Conservation (phyloP, 1,140 invertebrate genomes). For the Lethrus apterus region DNA sequence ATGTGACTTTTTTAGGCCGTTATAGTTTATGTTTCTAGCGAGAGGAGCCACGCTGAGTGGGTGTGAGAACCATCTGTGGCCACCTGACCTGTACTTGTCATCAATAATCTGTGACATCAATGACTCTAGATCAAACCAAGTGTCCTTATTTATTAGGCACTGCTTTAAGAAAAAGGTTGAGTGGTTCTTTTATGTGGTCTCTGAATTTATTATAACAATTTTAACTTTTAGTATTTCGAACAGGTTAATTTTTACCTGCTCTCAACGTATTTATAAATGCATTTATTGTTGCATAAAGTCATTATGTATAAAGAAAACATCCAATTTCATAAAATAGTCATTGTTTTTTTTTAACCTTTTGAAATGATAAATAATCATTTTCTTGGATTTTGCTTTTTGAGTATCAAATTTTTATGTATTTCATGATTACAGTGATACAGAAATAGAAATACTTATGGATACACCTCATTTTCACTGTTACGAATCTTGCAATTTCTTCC, state of each 20-base stretch:
- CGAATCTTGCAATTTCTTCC: no score
- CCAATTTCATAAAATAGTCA: no score
- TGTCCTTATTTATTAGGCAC: slow-evolving; percentile 25
- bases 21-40: neutral
- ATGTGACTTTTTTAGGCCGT: slow-evolving; percentile 13
- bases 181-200: slow-evolving; percentile 1
- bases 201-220: slow-evolving; percentile 17
- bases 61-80: slow-evolving; percentile 24
- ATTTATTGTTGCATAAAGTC: no score
- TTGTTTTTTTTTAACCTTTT: no score
- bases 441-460: no score
- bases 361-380: slow-evolving; percentile 2
- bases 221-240: neutral
- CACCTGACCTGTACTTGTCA: slow-evolving; percentile 33
- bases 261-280: no score
- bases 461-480: no score
- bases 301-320: no score
- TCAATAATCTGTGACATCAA: slow-evolving; percentile 36
- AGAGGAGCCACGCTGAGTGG: slow-evolving; percentile 18
- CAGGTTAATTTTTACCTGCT: neutral
- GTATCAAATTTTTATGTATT: no score
- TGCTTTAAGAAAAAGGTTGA: slow-evolving; percentile 1
- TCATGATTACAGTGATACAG: no score
- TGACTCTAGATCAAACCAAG: slow-evolving; percentile 30
- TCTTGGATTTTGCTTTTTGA: slow-evolving; percentile 12